Base-by-base conservation (phyloP, 2,888 invertebrate genomes). In the Torymus texanus region DNA sequence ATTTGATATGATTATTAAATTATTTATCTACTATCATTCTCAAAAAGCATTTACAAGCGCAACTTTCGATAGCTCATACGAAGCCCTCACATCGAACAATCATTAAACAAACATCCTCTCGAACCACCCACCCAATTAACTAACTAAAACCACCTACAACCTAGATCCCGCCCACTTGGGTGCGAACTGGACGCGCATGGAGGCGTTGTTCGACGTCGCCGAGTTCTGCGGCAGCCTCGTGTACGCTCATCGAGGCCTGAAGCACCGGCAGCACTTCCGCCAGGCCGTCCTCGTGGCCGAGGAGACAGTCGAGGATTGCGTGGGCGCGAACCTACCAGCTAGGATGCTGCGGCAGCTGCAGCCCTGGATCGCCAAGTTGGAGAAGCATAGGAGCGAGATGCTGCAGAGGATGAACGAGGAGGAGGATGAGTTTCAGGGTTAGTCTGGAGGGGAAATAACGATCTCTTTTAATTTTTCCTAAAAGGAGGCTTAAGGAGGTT, bases 301-400 rank as follows among this genome's bases (percentile, higher is more conserved):
- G 74, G 87, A 88, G 82, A 87, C 88, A 1, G 82, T 89, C 70
- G 87, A 89, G 81, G 85, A 88, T 81, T 88, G 88, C 82, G 84
- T 87, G 61, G 90, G 90, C 8, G 82, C 75, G 14, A 88, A 89
- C 72, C 87, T 86, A 1, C 82, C 85, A 14, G 79, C 84, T 0
- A 77, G 62, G 5, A 83, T 85, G 13, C 79, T 89, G 1, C 29
- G 82, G 10, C 81, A 85, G 58, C 81, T 89, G 14, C 83, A 84
- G 12, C 88, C 87, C 0, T 88, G 87, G 87, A 88, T 89, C 76
- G 78, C 74, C 8, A 75, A 85, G 13, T 80, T 89, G 65, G 71
- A 78, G 66, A 70, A 83, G 18, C 83, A 86, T 16, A 83, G 86
- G 0, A 41, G 83, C 13, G 61, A 67, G 41, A 66, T 88, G 67